Evolutionary conservation across 1,140 invertebrate species (phyloP).

Genomic region (Aphidius gifuensis): DNA sequence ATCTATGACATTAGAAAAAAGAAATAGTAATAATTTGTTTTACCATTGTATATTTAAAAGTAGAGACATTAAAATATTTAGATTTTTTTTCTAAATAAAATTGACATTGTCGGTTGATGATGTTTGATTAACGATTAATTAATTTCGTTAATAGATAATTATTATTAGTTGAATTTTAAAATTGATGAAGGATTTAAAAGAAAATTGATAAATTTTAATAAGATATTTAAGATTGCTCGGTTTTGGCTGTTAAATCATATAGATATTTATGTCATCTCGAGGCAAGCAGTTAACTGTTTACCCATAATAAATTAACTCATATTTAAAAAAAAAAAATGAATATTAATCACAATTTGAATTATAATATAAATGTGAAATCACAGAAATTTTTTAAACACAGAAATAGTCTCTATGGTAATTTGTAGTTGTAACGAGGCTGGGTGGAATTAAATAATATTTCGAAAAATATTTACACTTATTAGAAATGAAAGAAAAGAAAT

Average conservation of each 20-base stretch:
- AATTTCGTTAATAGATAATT: too few species aligned
- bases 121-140: too few species aligned
- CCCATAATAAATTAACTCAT: not conserved
- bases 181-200: too few species aligned
- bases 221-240: slow-evolving; percentile 37
- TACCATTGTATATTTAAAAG: too few species aligned
- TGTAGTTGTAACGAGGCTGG: not conserved
- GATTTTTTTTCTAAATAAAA: too few species aligned
- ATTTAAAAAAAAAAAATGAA: not conserved
- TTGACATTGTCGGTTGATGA: too few species aligned
- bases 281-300: slow-evolving; percentile 13
- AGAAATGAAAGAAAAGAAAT: not conserved
- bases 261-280: slow-evolving; percentile 26
- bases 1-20: too few species aligned
- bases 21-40: too few species aligned
- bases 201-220: slow-evolving; percentile 26
- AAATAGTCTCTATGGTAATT: slow-evolving; percentile 19
- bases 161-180: too few species aligned
- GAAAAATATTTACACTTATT: not conserved
- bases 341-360: slow-evolving; percentile 4
- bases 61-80: too few species aligned
- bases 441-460: not conserved
- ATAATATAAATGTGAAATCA: slow-evolving; percentile 13
- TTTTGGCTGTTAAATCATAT: slow-evolving; percentile 40
- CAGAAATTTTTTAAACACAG: not conserved